Evolutionary conservation across 1,140 invertebrate genomes (phyloP).

Genomic region (Teleopsis dalmanni): DNA sequence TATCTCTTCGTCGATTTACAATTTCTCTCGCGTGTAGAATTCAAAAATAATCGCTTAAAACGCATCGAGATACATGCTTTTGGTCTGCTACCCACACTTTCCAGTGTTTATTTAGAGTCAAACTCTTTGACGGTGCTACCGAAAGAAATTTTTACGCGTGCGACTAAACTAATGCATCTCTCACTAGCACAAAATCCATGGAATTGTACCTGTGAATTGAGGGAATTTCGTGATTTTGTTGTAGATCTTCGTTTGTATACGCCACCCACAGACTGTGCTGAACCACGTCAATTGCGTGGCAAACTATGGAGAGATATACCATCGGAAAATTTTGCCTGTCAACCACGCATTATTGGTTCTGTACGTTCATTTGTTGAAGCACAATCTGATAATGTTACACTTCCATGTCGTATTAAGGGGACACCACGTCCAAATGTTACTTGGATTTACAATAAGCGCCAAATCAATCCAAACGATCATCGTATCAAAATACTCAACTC

Average conservation of each 20-base stretch:
- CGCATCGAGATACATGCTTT: slow-evolving; percentile 65
- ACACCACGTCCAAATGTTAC: slow-evolving; percentile 66
- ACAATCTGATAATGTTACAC: slow-evolving; percentile 59
- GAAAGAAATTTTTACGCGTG: slow-evolving; percentile 50
- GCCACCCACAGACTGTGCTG: slow-evolving; percentile 59
- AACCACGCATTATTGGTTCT: slow-evolving; percentile 60
- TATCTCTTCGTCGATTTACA: slow-evolving; percentile 66
- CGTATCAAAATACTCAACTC: slow-evolving; percentile 43
- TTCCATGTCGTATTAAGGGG: slow-evolving; percentile 69
- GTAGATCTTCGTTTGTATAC: slow-evolving; percentile 64
- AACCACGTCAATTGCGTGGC: slow-evolving; percentile 57
- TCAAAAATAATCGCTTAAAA: slow-evolving; percentile 65
- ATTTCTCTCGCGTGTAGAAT: slow-evolving; percentile 65
- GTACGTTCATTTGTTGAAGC: slow-evolving; percentile 50
- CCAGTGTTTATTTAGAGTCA: slow-evolving; percentile 58
- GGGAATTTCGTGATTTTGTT: slow-evolving; percentile 69
- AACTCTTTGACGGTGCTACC: slow-evolving; percentile 64
- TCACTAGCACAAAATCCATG: slow-evolving; percentile 76
- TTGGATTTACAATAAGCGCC: slow-evolving; percentile 62
- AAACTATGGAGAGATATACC: slow-evolving; percentile 64
- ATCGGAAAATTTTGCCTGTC: slow-evolving; percentile 74
- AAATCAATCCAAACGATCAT: slow-evolving; percentile 47
- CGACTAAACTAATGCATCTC: slow-evolving; percentile 61
- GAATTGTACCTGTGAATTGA: slow-evolving; percentile 79
- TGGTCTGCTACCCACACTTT: slow-evolving; percentile 58